Conservation (phyloP, 2,797 vertebrate genomes). For the Hippocampus kuda region DNA sequence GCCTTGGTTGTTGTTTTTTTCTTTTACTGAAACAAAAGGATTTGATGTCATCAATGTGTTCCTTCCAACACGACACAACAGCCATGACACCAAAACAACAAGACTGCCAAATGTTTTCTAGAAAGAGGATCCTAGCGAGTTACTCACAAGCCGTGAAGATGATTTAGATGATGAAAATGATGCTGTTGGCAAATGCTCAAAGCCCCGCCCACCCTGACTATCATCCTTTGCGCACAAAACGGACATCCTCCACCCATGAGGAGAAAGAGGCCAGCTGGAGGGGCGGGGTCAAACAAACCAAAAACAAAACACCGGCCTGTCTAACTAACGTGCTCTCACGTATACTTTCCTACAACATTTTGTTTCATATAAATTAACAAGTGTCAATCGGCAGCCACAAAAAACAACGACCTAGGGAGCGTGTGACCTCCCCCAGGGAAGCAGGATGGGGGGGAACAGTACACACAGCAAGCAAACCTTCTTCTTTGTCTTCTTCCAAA, state of each 20-base stretch:
- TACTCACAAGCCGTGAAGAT: conserved; percentile 69
- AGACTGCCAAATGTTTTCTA: conserved; percentile 63
- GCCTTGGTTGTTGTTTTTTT: conserved; percentile 10
- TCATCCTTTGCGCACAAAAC: neutral
- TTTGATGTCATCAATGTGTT: conserved; percentile 53
- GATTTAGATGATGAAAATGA: neutral
- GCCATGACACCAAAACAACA: conserved; percentile 65
- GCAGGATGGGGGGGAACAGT: conserved; percentile 9
- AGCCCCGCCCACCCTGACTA: neutral
- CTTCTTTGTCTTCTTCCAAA: conserved; percentile 40
- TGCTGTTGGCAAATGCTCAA: neutral
- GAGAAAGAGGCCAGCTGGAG: neutral
- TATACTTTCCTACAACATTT: too few relatives aligned
- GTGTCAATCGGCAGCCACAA: conserved; percentile 1
- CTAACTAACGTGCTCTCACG: too few relatives aligned
- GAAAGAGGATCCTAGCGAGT: conserved; percentile 67
- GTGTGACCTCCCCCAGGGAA: conserved; percentile 23
- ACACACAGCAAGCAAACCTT: conserved; percentile 47
- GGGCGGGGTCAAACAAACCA: neutral
- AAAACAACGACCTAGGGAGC: conserved; percentile 8
- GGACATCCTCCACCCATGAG: neutral
- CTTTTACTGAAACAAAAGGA: conserved; percentile 25
- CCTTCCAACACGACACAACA: conserved; percentile 64
- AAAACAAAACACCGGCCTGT: neutral
- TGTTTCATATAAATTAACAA: neutral